These are phyloP conservation scores for Manacus vitellinus DNA, from an alignment of 2,113 vertebrate species.

Conservation along the genomic window DNA sequence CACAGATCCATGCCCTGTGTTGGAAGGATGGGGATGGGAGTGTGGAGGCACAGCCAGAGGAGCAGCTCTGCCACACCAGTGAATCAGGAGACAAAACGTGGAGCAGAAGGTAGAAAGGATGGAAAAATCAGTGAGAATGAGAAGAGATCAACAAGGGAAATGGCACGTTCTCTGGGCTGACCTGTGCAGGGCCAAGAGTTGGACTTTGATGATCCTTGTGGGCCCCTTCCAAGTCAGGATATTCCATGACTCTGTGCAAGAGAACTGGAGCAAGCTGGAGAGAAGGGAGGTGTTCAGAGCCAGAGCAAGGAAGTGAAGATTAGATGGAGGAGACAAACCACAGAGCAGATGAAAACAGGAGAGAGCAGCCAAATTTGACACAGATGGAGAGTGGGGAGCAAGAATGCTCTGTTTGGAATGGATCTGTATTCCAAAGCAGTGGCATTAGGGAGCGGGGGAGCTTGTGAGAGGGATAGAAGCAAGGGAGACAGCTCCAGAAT, in stretches of 20 bases:
- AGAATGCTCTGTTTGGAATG: background rate
- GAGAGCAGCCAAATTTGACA: slow-evolving; percentile 51
- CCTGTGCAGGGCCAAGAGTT: background rate
- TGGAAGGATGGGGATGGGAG: background rate
- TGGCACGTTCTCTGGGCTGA: background rate
- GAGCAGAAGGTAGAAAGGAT: background rate
- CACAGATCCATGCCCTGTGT: accelerated
- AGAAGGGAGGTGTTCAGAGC: background rate
- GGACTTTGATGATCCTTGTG: background rate
- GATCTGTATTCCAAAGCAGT: background rate
- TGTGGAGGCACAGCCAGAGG: background rate
- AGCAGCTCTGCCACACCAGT: background rate
- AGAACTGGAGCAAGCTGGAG: background rate
- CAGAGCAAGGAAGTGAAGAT: slow-evolving; percentile 25
- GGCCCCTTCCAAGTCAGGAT: background rate
- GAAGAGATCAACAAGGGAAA: background rate
- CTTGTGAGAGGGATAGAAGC: background rate
- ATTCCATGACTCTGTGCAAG: background rate
- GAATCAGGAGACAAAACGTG: background rate
- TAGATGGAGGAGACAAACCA: slow-evolving; percentile 11
- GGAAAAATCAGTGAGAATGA: background rate
- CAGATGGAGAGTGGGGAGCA: slow-evolving; percentile 68
- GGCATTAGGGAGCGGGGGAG: background rate
- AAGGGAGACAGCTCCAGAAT: background rate
- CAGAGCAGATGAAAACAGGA: slow-evolving; percentile 38